phyloP scores from a whole-genome alignment of 1,140 invertebrate genomes.

The Monochamus saltuarius region DNA sequence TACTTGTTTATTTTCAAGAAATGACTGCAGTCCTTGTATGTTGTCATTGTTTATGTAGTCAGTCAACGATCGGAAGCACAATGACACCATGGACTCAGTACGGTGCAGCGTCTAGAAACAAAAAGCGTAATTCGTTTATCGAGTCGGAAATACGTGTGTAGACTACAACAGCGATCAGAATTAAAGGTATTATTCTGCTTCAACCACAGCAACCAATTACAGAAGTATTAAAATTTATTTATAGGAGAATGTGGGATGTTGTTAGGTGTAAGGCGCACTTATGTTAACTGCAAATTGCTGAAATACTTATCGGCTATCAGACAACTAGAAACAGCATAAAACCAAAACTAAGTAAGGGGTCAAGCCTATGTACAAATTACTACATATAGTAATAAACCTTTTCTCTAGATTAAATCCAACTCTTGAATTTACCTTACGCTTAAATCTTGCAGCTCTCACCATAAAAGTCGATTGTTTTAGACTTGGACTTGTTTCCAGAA shows the following conservation, averaged over 20 bases:
- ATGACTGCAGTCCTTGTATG: conserved; percentile 73
- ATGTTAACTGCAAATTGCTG: conserved; percentile 2
- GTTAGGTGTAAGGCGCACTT: neutral
- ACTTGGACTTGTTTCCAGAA: no score
- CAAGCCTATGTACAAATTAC: no score
- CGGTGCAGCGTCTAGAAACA: conserved; percentile 59
- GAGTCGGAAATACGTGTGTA: no score
- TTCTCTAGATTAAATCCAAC: no score
- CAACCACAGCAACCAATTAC: neutral
- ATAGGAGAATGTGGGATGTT: neutral
- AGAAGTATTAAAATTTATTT: neutral
- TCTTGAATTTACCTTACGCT: no score
- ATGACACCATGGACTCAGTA: conserved; percentile 84
- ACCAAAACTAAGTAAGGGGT: no score
- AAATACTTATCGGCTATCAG: conserved; percentile 9
- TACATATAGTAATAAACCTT: no score
- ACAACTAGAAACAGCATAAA: neutral
- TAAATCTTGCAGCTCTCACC: no score
- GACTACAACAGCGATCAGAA: no score
- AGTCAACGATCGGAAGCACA: conserved; percentile 73
- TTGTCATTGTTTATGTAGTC: conserved; percentile 81
- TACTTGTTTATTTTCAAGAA: conserved; percentile 77
- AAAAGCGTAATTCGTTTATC: conserved; percentile 4
- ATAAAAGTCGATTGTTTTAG: no score
- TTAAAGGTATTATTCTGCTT: no score